A percentile compares a stretch with the other conserved stretches of the same genome.
Evolutionary conservation across 2,113 vertebrate genomes (phyloP).

Genomic region (Ochotona curzoniae): DNA sequence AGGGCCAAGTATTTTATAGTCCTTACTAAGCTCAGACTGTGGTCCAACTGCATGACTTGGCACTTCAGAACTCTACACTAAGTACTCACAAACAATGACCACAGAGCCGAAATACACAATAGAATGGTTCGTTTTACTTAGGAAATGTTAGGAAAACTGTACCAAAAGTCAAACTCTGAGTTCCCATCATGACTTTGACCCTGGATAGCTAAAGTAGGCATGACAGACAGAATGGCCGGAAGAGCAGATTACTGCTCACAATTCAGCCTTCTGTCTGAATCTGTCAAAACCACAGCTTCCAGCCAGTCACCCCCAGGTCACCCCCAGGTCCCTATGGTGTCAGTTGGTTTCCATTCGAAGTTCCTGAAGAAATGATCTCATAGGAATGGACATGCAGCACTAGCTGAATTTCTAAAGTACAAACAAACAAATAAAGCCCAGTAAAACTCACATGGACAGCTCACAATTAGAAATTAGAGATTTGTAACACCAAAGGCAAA

Average conservation of each 20-base stretch:
- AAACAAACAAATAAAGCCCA: neutral
- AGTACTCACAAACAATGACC: neutral
- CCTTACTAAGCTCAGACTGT: neutral
- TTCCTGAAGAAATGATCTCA: neutral
- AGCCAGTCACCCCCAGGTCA: neutral
- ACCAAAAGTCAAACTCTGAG: neutral
- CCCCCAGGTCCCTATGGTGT: neutral
- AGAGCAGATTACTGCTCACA: neutral
- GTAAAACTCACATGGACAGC: constrained; percentile 68
- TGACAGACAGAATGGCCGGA: no score
- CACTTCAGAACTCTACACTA: neutral
- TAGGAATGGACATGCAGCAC: neutral
- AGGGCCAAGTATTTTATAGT: neutral
- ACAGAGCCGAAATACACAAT: neutral
- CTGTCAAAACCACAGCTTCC: neutral
- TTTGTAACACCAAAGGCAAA: constrained; percentile 80
- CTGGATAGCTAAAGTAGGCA: neutral
- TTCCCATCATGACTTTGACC: neutral
- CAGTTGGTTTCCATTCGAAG: neutral
- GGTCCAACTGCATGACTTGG: neutral
- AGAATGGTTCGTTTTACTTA: neutral
- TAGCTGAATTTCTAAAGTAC: constrained; percentile 41
- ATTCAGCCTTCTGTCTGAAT: neutral
- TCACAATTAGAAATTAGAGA: constrained; percentile 69
- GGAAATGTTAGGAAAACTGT: neutral